phyloP scores from a whole-genome alignment of 1,140 invertebrate genomes.

The Gryllus bimaculatus region DNA sequence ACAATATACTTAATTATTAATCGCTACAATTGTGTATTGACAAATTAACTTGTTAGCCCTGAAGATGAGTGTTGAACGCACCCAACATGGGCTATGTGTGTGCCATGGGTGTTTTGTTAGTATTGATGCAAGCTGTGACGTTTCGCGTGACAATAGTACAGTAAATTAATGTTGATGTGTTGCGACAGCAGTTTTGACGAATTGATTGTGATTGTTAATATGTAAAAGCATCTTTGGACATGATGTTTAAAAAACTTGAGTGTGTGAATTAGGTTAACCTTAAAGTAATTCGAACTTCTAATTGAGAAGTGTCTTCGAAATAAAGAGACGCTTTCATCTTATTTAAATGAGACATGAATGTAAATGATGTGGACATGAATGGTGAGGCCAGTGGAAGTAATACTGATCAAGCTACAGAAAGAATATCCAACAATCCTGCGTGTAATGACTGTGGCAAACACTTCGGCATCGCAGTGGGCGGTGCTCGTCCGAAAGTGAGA shows the following conservation, averaged over 20 bases:
- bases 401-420: conserved; percentile 8
- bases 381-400: conserved; percentile 18
- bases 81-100: neutral
- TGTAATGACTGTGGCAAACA: conserved; percentile 20
- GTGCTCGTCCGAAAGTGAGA: conserved; percentile 16
- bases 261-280: neutral
- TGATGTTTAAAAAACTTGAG: neutral
- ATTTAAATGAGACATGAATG: conserved; percentile 7
- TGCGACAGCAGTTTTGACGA: neutral
- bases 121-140: neutral
- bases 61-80: neutral
- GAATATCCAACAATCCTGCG: neutral
- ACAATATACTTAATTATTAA: too few relatives aligned
- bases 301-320: neutral
- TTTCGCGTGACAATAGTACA: neutral
- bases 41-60: too few relatives aligned
- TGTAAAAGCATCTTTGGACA: neutral
- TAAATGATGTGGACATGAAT: conserved; percentile 19
- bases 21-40: too few relatives aligned
- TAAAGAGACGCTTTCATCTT: neutral
- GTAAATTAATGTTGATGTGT: neutral
- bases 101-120: neutral
- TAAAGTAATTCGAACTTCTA: neutral
- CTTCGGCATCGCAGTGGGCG: conserved; percentile 11
- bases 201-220: neutral